Evolutionary conservation across 2,797 vertebrate genomes (phyloP).

Genomic region (Paedocypris micromegethes): DNA sequence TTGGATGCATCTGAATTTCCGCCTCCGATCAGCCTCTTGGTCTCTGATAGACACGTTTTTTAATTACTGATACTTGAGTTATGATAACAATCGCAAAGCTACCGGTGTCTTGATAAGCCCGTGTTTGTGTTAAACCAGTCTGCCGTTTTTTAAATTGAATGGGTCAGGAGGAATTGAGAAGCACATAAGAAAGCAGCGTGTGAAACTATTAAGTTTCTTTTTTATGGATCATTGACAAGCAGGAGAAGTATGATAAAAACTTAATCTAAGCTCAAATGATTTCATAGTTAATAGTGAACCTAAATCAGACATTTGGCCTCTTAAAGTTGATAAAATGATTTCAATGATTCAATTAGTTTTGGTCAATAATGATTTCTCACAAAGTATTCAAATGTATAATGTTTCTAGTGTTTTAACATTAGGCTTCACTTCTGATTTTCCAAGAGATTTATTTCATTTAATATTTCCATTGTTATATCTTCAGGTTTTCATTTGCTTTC

Average conservation of each 20-base stretch:
- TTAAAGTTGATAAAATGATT: too few species aligned
- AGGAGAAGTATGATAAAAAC: too few species aligned
- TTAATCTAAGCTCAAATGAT: too few species aligned
- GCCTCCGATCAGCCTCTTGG: constrained; percentile 31
- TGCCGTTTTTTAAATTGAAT: constrained; percentile 25
- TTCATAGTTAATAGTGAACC: too few species aligned
- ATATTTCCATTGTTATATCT: neutral
- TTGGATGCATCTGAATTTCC: constrained; percentile 39
- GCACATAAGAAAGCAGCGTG: constrained; percentile 30
- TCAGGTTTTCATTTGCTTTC: neutral
- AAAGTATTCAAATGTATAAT: too few species aligned
- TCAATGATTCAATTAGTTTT: too few species aligned
- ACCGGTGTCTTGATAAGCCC: constrained; percentile 24
- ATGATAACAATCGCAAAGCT: constrained; percentile 24
- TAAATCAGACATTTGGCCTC: too few species aligned
- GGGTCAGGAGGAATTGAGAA: constrained; percentile 26
- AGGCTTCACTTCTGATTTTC: too few species aligned
- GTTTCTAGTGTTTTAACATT: too few species aligned
- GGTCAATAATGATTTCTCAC: too few species aligned
- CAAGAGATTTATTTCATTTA: too few species aligned
- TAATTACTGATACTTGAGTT: constrained; percentile 24
- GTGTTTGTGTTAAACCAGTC: constrained; percentile 27
- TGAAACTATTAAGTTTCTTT: constrained; percentile 1
- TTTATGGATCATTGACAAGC: constrained; percentile 29
- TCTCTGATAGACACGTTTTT: constrained; percentile 18